phyloP scores from a whole-genome alignment of 1,140 invertebrate species.

The Spodoptera litura region DNA sequence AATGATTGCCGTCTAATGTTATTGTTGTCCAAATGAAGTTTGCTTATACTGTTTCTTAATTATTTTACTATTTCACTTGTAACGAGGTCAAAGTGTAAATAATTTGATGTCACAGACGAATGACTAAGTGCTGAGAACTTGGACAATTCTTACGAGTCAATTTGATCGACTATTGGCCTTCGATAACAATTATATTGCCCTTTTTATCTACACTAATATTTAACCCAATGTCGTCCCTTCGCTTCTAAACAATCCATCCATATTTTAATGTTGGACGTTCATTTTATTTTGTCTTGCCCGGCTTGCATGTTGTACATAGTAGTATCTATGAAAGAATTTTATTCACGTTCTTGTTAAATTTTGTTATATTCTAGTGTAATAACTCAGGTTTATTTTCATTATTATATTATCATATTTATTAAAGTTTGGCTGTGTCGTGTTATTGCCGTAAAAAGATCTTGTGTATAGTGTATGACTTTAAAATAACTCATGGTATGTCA shows the following conservation, averaged over 20 bases:
- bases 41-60: constrained; percentile 66
- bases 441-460: constrained; percentile 58
- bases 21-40: constrained; percentile 76
- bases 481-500: constrained; percentile 67
- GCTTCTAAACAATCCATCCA: constrained; percentile 80
- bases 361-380: constrained; percentile 79
- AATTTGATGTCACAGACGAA: constrained; percentile 39
- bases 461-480: constrained; percentile 68
- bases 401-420: constrained; percentile 65
- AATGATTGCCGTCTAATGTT: constrained; percentile 80
- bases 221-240: constrained; percentile 70
- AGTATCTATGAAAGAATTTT: constrained; percentile 72
- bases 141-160: constrained; percentile 63
- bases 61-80: constrained; percentile 59
- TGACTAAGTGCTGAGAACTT: constrained; percentile 35
- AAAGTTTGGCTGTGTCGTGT: constrained; percentile 54
- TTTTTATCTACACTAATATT: constrained; percentile 51
- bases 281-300: constrained; percentile 80
- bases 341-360: constrained; percentile 81
- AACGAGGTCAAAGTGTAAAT: constrained; percentile 50
- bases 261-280: constrained; percentile 75
- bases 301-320: constrained; percentile 83
- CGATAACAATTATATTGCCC: constrained; percentile 61
- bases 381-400: constrained; percentile 58
- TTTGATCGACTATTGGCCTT: constrained; percentile 65